Evolutionary conservation across 2,797 vertebrate species (phyloP).

Genomic region (Cossypha polioptera): DNA sequence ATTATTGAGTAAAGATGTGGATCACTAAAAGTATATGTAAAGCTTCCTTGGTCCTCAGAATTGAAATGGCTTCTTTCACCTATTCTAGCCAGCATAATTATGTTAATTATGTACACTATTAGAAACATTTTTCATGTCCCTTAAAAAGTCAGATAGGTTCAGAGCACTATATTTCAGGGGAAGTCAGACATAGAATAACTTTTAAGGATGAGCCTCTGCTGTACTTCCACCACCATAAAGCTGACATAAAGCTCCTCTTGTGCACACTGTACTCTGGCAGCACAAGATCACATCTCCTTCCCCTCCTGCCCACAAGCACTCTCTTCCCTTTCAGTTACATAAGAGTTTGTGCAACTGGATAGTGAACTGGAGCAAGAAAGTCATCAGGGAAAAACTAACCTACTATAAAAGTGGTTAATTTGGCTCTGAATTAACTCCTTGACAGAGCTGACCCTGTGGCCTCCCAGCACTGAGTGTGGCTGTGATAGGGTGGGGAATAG

Average conservation of each 20-base stretch:
- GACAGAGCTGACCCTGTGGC: not conserved
- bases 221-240: not conserved
- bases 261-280: not conserved
- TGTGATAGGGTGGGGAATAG: accelerated
- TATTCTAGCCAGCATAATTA: not conserved
- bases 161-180: not conserved
- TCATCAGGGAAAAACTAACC: not conserved
- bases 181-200: not conserved
- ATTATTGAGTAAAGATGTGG: not conserved
- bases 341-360: not conserved
- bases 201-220: not conserved
- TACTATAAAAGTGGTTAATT: not conserved
- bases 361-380: not conserved
- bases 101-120: not conserved
- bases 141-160: not conserved
- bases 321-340: not conserved
- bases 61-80: not conserved
- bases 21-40: not conserved
- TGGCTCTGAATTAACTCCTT: not conserved
- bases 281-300: not conserved
- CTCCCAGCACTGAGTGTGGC: not conserved
- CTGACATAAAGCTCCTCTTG: not conserved
- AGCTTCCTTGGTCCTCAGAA: not conserved
- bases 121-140: not conserved
- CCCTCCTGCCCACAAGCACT: not conserved